These are phyloP conservation scores for Drosophila sp. DNA, from an alignment of 1,140 invertebrate genomes.

Conservation along the genomic window DNA sequence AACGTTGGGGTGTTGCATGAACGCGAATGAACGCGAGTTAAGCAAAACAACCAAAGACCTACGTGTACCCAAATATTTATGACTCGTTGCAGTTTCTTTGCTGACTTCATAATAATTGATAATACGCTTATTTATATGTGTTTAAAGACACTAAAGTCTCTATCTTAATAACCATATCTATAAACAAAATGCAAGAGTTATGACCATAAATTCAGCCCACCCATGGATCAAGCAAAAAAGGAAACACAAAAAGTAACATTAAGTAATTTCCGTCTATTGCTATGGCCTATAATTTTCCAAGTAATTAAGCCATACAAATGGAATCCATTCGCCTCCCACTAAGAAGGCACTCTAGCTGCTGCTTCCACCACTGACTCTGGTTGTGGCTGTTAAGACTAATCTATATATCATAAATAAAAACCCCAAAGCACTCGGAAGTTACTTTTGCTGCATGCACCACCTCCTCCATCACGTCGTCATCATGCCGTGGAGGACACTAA, in stretches of 20 bases:
- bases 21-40: too few species aligned
- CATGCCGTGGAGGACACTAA: constrained; percentile 48
- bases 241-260: not conserved
- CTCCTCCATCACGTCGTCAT: not conserved
- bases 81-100: too few species aligned
- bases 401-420: constrained; percentile 74
- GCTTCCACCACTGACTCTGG: too few species aligned
- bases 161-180: too few species aligned
- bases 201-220: not conserved
- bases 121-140: too few species aligned
- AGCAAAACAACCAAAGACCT: too few species aligned
- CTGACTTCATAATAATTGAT: too few species aligned
- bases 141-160: too few species aligned
- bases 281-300: not conserved
- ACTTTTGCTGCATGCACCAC: constrained; percentile 26
- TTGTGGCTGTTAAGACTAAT: constrained; percentile 23
- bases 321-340: not conserved
- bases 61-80: too few species aligned
- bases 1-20: too few species aligned
- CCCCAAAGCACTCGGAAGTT: constrained; percentile 37
- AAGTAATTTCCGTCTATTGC: not conserved
- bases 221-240: too few species aligned
- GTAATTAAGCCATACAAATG: not conserved
- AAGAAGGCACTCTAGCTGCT: not conserved
- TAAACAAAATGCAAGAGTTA: too few species aligned